Evolutionary conservation across 2,888 invertebrate species (phyloP), one percentile per base, ranked within the genome.

Genomic region (Sinohyriopsis cumingii): DNA sequence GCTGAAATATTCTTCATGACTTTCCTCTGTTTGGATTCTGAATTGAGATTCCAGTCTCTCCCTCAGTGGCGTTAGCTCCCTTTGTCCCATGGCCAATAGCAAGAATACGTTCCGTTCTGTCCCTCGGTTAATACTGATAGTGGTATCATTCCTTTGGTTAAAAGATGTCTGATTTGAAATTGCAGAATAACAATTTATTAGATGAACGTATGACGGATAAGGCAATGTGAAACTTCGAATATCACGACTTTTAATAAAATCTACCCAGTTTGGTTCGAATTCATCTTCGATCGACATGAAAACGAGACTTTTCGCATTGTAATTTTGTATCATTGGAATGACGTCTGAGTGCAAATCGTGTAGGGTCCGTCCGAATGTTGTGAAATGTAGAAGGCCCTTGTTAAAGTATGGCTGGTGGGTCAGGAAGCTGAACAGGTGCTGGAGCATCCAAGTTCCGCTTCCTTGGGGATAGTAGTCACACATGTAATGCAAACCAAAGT

Each of bases 401-500:
- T 7, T 25, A 45, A 45, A 45, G 45, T 45, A 45, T 3, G 45
- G 45, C 45, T 45, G 15, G 15, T 45, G 45, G 45, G 45, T 45
- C 15, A 45, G 45, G 45, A 45, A 45, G 45, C 45, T 45, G 45
- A 45, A 45, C 45, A 45, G 1, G 4, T 45, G 45, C 45, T 45
- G 45, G 6, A 18, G 45, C 45, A 45, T 45, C 45, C 45, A 45
- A 15, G 45, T 45, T 45, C 45, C 45, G 9, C 12, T 45, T 45
- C 45, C 45, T 45, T 45, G 45, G 3, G 45, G 45, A 45, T 45
- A 45, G 15, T 45, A 45, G 15, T 72, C 68, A 54, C 78, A 76
- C 22, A 79, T 70, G 55, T 80, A 81, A 45, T 71, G 63, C 3
- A 80, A 60, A 7, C 78, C 83, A 5, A 74, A 68, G 63, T 84